Evolutionary conservation across 1,140 invertebrate genomes (phyloP), one percentile per base, ranked within the genome.

Genomic region (Cotesia typhae): DNA sequence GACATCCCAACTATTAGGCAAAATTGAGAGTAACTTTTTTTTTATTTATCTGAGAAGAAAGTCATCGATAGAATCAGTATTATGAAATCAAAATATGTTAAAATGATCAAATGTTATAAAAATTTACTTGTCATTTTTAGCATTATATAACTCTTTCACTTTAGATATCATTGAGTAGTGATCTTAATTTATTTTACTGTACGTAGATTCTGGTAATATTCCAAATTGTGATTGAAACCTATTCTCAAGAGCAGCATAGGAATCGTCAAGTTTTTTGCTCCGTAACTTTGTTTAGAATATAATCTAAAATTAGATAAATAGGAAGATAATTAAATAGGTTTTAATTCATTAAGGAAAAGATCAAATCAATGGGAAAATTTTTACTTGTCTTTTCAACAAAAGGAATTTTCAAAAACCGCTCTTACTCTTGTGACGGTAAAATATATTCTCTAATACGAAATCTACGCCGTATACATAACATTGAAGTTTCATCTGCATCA

Each of bases 381-480:
- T 28, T 28, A 28, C 52, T 5, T 55, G 52, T 55, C 52, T 55
- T 55, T 28, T 28, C 20, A 28, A 28, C 2, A 28, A 28, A 28
- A 28, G 20, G 20, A 28, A 51, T 51, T 51, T 51, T 9, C 7
- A 51, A 51, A 51, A 51, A 51, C 47, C 47, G 47, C 17, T 67
- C 41, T 67, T 47, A 3, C 41, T 67, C 64, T 67, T 12, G 41
- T 67, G 12, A 1, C 9, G 65, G 41, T 51, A 41, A n/a, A 52
- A 67, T 51, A 67, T 67, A 67, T 67, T 67, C 65, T 67, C 35
- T 52, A 28, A 67, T 47, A 7, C 65, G 0, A n/a, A 67, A 67
- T 47, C 65, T 12, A 52, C 65, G 52, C 28, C 65, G 38, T 51
- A 67, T 37, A 52, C 65, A 67, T 67, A 67, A 67, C 65, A 67